Base-by-base conservation (phyloP, 2,113 vertebrate species). In the Bostrychus sinensis region DNA sequence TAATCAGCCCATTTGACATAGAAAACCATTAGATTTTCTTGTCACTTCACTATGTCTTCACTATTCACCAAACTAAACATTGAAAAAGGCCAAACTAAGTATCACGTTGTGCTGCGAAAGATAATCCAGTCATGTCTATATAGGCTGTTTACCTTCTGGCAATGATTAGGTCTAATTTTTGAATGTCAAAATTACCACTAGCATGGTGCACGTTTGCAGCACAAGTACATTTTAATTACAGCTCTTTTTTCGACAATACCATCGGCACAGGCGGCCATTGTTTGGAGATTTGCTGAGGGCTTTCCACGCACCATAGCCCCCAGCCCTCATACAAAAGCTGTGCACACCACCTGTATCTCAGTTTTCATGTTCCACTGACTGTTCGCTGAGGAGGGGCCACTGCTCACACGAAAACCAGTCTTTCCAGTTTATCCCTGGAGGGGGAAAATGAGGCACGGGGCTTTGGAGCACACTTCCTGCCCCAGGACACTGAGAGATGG, bases 291-390 rank as follows among this genome's bases (percentile, higher is more conserved):
- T 88, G 66, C 72, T 46, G 71, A 23, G 51, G 68, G 71, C 54
- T 72, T 61, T 70, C 46, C 70, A 74, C 37, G 58, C 88, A 79
- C 60, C 71, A 16, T 57, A 12, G 61, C 82, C 83, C 69, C 72
- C 62, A 14, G 61, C 61, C 56, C 37, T 80, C 66, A 72, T 61
- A 89, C 62, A 88, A 89, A 91, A 82, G 79, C 5, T 34, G 60
- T 2, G 56, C 80, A 81, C 66, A 83, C 39, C 46, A 14, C 89
- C 74, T 0, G 73, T 55, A 64, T 85, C 87, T 89, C 73, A 70
- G 78, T 89, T 87, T 90, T 79, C 79, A 91, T 73, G 83, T 72
- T 76, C 62, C 78, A 13, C 75, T 75, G 77, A 86, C 80, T 64
- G 30, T 66, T 43, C 45, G 69, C 75, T 78, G 87, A 86, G 73